These are phyloP conservation scores for Melanotus villosus DNA, from an alignment of 2,888 invertebrate genomes.

Conservation along the genomic window DNA sequence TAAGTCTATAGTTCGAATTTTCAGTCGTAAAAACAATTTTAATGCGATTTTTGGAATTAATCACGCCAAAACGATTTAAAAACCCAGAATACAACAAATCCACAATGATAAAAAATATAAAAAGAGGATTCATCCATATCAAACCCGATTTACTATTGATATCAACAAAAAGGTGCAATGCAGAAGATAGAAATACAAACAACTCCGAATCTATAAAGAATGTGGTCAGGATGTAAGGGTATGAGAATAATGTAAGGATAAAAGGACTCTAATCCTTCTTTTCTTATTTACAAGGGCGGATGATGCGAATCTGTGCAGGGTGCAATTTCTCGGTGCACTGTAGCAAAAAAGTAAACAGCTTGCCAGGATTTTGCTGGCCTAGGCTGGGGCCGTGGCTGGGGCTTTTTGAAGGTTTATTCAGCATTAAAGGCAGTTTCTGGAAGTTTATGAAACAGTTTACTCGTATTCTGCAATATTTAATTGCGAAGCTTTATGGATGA, in stretches of 20 bases:
- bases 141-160: conserved; percentile 20
- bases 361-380: not conserved
- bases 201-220: conserved; percentile 8
- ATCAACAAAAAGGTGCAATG: conserved; percentile 41
- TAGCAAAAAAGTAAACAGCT: conserved; percentile 24
- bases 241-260: conserved; percentile 44
- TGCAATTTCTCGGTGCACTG: conserved; percentile 21
- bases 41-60: no score
- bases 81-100: not conserved
- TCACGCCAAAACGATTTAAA: no score
- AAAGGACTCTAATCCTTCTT: conserved; percentile 46
- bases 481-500: no score
- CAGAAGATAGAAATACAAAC: conserved; percentile 44
- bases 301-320: conserved; percentile 29
- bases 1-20: no score
- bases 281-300: conserved; percentile 45
- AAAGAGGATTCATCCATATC: not conserved
- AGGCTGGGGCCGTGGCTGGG: no score
- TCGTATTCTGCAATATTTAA: no score
- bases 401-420: no score
- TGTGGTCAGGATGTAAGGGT: conserved; percentile 41
- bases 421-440: no score
- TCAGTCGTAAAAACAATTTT: no score
- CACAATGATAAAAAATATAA: not conserved
- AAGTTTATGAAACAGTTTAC: no score